These are phyloP conservation scores for Hyalella azteca DNA, from an alignment of 2,888 invertebrate genomes.

Conservation along the genomic window DNA sequence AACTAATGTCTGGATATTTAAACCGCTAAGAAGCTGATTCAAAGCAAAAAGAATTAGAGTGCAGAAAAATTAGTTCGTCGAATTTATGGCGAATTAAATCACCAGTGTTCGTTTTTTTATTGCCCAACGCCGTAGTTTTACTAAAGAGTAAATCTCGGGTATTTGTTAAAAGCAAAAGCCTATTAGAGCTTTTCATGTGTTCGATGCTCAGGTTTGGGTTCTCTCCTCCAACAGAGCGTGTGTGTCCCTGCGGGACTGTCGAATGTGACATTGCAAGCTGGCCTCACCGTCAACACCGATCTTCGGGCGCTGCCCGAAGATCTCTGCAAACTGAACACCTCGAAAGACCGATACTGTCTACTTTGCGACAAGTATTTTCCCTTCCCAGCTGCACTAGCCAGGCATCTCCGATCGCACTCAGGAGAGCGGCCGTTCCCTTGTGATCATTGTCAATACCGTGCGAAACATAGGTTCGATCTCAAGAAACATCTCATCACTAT, in stretches of 20 bases:
- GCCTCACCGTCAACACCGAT: not conserved
- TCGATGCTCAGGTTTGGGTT: slow-evolving; percentile 30
- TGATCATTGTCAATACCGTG: slow-evolving; percentile 49
- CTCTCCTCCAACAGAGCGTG: slow-evolving; percentile 30
- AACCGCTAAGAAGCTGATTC: no score
- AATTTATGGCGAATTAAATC: no score
- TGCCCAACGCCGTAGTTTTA: no score
- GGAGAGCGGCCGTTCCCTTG: slow-evolving; percentile 55
- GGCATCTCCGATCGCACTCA: slow-evolving; percentile 54
- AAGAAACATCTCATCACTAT: slow-evolving; percentile 32
- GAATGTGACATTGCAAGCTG: not conserved
- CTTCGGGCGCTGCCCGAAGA: not conserved
- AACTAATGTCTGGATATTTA: no score
- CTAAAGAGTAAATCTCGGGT: no score
- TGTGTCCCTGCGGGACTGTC: slow-evolving; percentile 20
- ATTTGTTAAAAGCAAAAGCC: no score
- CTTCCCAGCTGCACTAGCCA: slow-evolving; percentile 48
- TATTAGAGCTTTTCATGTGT: no score
- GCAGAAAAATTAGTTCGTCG: no score
- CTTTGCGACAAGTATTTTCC: slow-evolving; percentile 52
- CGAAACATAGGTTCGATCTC: slow-evolving; percentile 46
- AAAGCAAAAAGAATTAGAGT: no score
- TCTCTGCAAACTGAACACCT: not conserved
- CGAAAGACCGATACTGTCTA: slow-evolving; percentile 14
- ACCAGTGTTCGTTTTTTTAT: no score